Percentiles rank a stretch among this genome's conserved stretches.
phyloP scores from a whole-genome alignment of 2,888 invertebrate species.

The Zonitis immaculata region DNA sequence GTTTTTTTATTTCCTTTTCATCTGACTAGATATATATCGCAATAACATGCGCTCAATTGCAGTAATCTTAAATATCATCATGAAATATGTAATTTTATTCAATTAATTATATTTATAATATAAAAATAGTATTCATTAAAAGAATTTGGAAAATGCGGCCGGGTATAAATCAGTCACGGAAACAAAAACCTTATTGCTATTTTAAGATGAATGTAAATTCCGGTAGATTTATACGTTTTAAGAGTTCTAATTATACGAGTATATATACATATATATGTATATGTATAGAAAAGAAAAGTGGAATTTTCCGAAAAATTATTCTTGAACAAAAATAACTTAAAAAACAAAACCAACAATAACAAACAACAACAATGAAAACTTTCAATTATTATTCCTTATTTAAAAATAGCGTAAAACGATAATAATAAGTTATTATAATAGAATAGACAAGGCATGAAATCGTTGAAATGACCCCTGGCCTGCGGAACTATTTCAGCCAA shows the following conservation, averaged over 20 bases:
- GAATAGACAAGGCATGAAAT: neutral
- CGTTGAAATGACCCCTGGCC: slow-evolving; percentile 5
- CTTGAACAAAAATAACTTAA: neutral
- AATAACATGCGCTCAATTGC: slow-evolving; percentile 35
- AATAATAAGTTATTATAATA: no score
- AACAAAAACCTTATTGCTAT: neutral
- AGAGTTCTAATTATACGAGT: neutral
- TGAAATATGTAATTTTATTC: no score
- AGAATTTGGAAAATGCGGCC: slow-evolving; percentile 1
- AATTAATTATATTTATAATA: no score
- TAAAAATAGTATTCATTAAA: neutral
- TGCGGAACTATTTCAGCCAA: slow-evolving; percentile 4
- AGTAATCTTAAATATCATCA: slow-evolving; percentile 32
- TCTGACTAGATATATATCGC: slow-evolving; percentile 27
- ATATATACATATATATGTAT: no score
- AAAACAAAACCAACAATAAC: neutral
- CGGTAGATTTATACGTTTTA: neutral
- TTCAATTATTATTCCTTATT: neutral
- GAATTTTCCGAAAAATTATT: no score
- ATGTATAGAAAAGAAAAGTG: no score
- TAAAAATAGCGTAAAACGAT: neutral
- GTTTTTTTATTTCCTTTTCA: no score
- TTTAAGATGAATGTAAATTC: neutral
- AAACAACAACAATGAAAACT: neutral
- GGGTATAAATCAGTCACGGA: slow-evolving; percentile 1